Evolutionary conservation across 2,888 invertebrate genomes (phyloP).

Genomic region (Tipula vernalis): DNA sequence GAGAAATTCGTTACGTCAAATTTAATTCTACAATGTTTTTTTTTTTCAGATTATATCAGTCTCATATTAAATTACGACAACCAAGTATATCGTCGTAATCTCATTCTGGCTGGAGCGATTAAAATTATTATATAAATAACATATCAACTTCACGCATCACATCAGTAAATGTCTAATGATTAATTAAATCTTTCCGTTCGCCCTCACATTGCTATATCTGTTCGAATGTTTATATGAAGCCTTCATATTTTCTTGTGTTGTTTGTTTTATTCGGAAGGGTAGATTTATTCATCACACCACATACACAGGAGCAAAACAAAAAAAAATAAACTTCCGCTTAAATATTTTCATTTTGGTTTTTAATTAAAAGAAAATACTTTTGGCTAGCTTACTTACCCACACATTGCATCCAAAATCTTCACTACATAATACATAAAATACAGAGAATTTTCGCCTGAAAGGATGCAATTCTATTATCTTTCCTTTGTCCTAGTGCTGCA

Average conservation of each 20-base stretch:
- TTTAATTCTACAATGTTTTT: background rate
- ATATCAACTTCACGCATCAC: background rate
- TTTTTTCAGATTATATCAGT: background rate
- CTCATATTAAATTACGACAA: background rate
- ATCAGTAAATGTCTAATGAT: background rate
- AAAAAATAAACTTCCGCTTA: background rate
- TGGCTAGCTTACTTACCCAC: background rate
- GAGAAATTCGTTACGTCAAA: background rate
- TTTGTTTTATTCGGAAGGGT: background rate
- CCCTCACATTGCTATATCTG: background rate
- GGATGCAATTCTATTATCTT: background rate
- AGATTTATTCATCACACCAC: background rate
- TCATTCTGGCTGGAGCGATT: background rate
- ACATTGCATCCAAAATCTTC: background rate
- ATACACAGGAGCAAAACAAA: background rate
- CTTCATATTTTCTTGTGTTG: background rate
- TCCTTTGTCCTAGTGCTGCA: background rate
- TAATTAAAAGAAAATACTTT: background rate
- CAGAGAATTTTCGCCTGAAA: background rate
- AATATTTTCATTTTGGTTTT: background rate
- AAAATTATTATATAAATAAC: background rate
- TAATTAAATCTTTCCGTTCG: background rate
- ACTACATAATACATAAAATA: background rate
- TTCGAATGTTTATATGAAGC: background rate
- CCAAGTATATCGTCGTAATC: background rate